Evolutionary conservation across 2,797 vertebrate species (phyloP).

Genomic region (Tragopan temminckii): DNA sequence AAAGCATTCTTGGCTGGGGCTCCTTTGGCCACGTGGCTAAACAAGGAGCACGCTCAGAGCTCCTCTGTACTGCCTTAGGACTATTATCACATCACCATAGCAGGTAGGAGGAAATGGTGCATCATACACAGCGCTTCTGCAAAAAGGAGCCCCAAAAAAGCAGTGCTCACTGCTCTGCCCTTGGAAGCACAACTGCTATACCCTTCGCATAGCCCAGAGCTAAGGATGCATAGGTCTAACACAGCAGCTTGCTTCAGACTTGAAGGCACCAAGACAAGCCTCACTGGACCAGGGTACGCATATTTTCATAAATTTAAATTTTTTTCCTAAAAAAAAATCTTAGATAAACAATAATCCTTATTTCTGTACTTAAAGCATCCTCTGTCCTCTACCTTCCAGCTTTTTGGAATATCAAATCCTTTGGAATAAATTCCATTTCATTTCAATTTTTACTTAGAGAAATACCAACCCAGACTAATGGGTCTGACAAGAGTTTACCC

Average conservation of each 20-base stretch:
- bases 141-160: background rate
- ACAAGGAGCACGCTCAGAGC: background rate
- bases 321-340: background rate
- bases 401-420: background rate
- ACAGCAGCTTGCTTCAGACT: background rate
- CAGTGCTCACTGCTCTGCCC: background rate
- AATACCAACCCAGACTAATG: background rate
- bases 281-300: background rate
- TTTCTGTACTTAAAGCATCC: background rate
- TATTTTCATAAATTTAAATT: background rate
- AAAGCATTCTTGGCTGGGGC: background rate
- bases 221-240: background rate
- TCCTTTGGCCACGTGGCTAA: background rate
- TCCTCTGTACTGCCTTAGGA: background rate
- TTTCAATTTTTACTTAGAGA: background rate
- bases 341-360: background rate
- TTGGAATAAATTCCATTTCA: background rate
- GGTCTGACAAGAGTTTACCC: background rate
- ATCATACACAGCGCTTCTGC: background rate
- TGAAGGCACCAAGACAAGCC: background rate
- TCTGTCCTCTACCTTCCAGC: accelerated
- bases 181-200: background rate
- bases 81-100: accelerated
- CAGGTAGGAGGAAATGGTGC: background rate
- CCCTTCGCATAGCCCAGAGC: background rate